Evolutionary conservation across 2,113 vertebrate genomes (phyloP), one percentile per base, ranked within the genome.

Genomic region (Coryphaenoides rupestris): DNA sequence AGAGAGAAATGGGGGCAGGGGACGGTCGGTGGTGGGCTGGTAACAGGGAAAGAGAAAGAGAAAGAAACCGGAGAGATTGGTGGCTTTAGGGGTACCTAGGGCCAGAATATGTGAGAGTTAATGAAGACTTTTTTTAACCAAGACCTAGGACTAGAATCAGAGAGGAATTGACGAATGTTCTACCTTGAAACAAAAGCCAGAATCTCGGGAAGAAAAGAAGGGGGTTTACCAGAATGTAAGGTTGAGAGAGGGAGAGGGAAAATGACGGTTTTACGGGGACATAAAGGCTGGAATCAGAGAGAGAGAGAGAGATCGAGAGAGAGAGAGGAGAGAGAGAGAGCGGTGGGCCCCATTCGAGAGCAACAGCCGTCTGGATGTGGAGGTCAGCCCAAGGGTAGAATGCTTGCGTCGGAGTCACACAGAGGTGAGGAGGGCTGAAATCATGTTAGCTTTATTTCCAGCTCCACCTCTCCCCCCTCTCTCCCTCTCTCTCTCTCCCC

Each of bases 341-440:
- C 16, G 23, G 15, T 63, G 74, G 85, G 78, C 76, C 79, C 76
- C 77, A 84, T 84, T 80, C 72, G 81, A 75, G 81, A 88, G 85
- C 81, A 87, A 85, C 78, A 75, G 88, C 84, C 84, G 90, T 92
- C 87, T 92, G 86, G 75, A 58, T 59, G 73, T 84, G 78, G 88
- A 87, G 88, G 90, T 92, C 89, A 91, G 81, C 82, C 77, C 87
- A 89, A 89, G 90, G 90, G 88, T 89, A 91, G 85, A 89, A 90
- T 90, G 86, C 81, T 91, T 91, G 86, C 75, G 82, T 72, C 75
- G 80, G 88, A 92, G 90, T 90, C 91, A 92, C 75, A 4, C 71
- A 88, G 86, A 91, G 90, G 90, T 90, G 90, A 92, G 83, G 70
- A 79, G 83, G 86, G 83, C 84, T 88, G 87, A 89, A 91, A 90